These are phyloP conservation scores for Trissolcus japonicus DNA, from an alignment of 2,888 invertebrate species.

Conservation along the genomic window DNA sequence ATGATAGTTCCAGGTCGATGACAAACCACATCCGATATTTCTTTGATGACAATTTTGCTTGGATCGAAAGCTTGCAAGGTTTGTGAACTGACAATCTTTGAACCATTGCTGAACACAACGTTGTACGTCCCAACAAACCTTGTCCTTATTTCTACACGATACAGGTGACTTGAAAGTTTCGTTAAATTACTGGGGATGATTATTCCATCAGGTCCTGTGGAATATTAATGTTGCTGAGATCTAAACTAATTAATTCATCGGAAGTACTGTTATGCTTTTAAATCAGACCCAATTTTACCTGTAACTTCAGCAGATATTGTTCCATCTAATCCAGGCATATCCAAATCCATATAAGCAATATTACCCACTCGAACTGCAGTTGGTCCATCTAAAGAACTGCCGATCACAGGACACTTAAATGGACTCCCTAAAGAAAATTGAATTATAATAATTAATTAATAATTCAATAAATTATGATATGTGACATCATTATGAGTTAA, in stretches of 20 bases:
- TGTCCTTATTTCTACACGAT: slow-evolving; percentile 86
- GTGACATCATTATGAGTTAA: neutral
- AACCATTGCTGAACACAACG: slow-evolving; percentile 81
- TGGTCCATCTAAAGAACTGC: slow-evolving; percentile 73
- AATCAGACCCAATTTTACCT: slow-evolving; percentile 68
- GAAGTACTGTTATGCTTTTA: too few species aligned
- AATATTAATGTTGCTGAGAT: neutral
- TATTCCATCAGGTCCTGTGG: slow-evolving; percentile 77
- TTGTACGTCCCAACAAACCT: slow-evolving; percentile 85
- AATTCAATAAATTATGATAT: neutral
- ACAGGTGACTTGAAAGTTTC: slow-evolving; percentile 82
- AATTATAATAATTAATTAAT: neutral
- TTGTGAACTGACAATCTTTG: slow-evolving; percentile 79
- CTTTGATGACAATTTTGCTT: slow-evolving; percentile 83
- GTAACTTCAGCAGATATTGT: slow-evolving; percentile 76
- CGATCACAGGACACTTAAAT: slow-evolving; percentile 85
- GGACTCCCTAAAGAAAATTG: slow-evolving; percentile 82
- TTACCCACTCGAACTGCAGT: slow-evolving; percentile 71
- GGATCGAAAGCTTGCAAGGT: slow-evolving; percentile 88
- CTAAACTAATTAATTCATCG: too few species aligned
- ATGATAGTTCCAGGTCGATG: slow-evolving; percentile 89
- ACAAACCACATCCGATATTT: slow-evolving; percentile 86
- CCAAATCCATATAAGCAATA: slow-evolving; percentile 74
- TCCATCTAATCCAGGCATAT: slow-evolving; percentile 75
- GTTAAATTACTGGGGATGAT: slow-evolving; percentile 75